Conservation (phyloP, 2,797 vertebrate genomes). For the Thripadectes ignobilis region DNA sequence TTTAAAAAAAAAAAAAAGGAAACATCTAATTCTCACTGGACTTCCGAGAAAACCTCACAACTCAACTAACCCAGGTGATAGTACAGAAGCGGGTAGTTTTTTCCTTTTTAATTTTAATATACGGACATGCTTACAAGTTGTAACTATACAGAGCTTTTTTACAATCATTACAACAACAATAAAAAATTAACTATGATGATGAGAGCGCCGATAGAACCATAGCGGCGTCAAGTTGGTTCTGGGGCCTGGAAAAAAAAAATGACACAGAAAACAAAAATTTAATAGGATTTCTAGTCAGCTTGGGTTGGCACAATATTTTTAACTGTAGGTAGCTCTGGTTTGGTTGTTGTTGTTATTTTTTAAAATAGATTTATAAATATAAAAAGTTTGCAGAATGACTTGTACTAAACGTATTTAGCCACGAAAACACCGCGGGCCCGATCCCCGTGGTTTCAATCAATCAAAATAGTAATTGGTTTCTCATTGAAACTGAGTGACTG, state of each 20-base stretch:
- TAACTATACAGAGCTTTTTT: slow-evolving; percentile 90
- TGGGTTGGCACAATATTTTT: neutral
- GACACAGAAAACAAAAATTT: slow-evolving; percentile 39
- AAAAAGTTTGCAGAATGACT: neutral
- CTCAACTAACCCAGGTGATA: slow-evolving; percentile 88
- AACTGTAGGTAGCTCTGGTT: neutral
- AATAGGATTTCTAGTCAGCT: slow-evolving; percentile 15
- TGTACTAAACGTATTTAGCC: neutral
- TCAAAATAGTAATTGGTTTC: neutral
- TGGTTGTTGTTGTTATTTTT: slow-evolving; percentile 23
- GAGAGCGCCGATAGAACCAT: slow-evolving; percentile 34
- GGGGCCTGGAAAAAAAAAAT: slow-evolving; percentile 73
- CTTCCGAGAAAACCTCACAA: slow-evolving; percentile 83
- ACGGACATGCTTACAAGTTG: slow-evolving; percentile 96
- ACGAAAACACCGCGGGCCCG: neutral
- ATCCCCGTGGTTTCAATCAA: neutral
- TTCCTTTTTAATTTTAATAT: slow-evolving; percentile 83
- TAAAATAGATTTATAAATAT: neutral
- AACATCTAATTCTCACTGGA: slow-evolving; percentile 90
- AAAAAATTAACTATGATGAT: slow-evolving; percentile 74
- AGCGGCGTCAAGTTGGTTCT: slow-evolving; percentile 40
- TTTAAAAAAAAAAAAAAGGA: slow-evolving; percentile 66
- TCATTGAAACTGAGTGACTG: neutral
- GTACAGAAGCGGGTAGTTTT: slow-evolving; percentile 82
- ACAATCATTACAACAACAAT: slow-evolving; percentile 90